These are phyloP conservation scores for Hippocampus kuda DNA, from an alignment of 2,797 vertebrate genomes.

Conservation along the genomic window DNA sequence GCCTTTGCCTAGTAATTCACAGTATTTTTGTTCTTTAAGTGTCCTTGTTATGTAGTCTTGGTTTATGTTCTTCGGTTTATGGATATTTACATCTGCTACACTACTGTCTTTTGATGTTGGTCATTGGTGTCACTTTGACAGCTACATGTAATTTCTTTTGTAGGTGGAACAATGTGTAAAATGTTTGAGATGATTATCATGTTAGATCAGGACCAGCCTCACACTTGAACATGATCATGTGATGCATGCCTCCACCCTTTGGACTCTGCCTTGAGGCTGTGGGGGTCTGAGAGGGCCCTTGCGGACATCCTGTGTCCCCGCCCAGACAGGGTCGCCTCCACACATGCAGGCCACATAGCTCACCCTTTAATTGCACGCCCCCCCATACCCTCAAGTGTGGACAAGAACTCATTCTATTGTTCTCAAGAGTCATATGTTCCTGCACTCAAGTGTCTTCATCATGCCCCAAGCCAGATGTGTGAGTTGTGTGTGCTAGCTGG, in stretches of 20 bases:
- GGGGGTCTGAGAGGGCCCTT: constrained; percentile 9
- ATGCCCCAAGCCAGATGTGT: constrained; percentile 24
- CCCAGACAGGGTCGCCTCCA: constrained; percentile 54
- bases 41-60: no score
- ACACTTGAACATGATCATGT: constrained; percentile 24
- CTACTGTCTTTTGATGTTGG: background rate
- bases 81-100: background rate
- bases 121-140: no score
- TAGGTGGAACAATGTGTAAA: background rate
- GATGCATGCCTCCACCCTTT: constrained; percentile 26
- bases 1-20: no score
- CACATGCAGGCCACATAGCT: constrained; percentile 34
- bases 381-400: constrained; percentile 37
- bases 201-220: constrained; percentile 13
- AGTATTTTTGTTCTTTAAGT: no score
- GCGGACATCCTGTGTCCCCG: constrained; percentile 47
- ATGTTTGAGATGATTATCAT: constrained; percentile 7
- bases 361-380: constrained; percentile 32
- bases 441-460: constrained; percentile 20
- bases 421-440: constrained; percentile 48
- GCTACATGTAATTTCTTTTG: background rate
- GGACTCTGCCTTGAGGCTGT: constrained; percentile 15
- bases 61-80: background rate
- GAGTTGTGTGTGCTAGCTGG: background rate
- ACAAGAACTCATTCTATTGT: constrained; percentile 56